These are phyloP conservation scores for Polylopha cassiicola DNA, from an alignment of 2,888 invertebrate genomes.

Conservation along the genomic window DNA sequence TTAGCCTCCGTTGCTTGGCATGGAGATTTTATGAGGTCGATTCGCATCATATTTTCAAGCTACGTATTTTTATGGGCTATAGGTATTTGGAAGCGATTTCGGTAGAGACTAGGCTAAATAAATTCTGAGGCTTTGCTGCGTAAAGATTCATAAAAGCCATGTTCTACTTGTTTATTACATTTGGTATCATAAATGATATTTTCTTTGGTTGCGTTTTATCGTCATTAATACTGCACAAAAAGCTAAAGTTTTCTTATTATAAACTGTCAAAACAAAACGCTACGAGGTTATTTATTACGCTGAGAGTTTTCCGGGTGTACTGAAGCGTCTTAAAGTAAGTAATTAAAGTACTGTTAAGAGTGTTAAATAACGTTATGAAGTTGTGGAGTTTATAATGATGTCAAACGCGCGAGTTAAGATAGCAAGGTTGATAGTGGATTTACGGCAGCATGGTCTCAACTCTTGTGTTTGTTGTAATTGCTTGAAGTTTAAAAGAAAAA, in stretches of 20 bases:
- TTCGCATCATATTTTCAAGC: slow-evolving; percentile 22
- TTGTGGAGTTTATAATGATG: too few species aligned
- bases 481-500: slow-evolving; percentile 8
- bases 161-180: too few species aligned
- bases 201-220: slow-evolving; percentile 17
- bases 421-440: too few species aligned
- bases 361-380: slow-evolving; percentile 19
- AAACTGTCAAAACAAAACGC: slow-evolving; percentile 22
- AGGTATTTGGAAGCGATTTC: slow-evolving; percentile 21
- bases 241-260: slow-evolving; percentile 21
- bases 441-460: too few species aligned
- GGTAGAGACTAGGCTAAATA: slow-evolving; percentile 8
- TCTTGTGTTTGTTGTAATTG: too few species aligned
- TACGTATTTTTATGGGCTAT: slow-evolving; percentile 20
- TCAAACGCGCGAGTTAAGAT: too few species aligned
- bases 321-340: slow-evolving; percentile 16
- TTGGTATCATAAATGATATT: too few species aligned
- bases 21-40: slow-evolving; percentile 22
- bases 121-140: too few species aligned
- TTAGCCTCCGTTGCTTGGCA: slow-evolving; percentile 14
- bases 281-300: slow-evolving; percentile 18
- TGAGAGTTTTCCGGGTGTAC: slow-evolving; percentile 16
- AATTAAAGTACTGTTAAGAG: slow-evolving; percentile 20
- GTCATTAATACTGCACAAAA: slow-evolving; percentile 15
- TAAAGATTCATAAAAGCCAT: too few species aligned